Percentiles rank a stretch among this genome's conserved stretches.
phyloP scores from a whole-genome alignment of 92 coral and sea anemone species.

The Epizoanthus stellaris region DNA sequence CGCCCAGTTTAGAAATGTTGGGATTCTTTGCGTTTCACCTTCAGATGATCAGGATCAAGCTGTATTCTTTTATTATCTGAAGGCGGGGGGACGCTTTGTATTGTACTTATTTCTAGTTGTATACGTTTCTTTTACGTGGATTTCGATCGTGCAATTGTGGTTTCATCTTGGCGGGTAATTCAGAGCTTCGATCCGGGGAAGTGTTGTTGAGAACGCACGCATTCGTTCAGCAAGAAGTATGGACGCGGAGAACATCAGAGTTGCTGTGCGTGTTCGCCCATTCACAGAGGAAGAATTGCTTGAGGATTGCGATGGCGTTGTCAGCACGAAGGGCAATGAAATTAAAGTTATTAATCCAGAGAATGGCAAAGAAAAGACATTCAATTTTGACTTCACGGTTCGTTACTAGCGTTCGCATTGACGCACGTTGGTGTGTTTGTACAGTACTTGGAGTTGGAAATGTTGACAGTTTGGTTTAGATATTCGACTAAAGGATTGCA shows the following conservation, averaged over 20 bases:
- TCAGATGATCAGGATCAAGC: conserved; percentile 51
- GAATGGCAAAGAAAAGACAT: conserved; percentile 74
- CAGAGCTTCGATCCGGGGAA: conserved; percentile 20
- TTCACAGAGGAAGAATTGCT: conserved; percentile 77
- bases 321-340: conserved; percentile 72
- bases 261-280: conserved; percentile 87
- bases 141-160: conserved; percentile 1
- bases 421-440: conserved; percentile 14
- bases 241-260: conserved; percentile 66
- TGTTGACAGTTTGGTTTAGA: conserved; percentile 31
- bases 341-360: conserved; percentile 84
- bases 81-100: conserved; percentile 39
- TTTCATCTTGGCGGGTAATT: conserved; percentile 11
- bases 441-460: conserved; percentile 33
- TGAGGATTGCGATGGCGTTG: conserved; percentile 70
- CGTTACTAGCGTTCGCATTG: conserved; percentile 17
- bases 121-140: neutral
- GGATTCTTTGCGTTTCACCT: conserved; percentile 66
- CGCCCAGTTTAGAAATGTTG: conserved; percentile 61
- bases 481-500: neutral
- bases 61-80: conserved; percentile 34
- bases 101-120: conserved; percentile 17
- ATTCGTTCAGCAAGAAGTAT: conserved; percentile 7
- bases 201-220: neutral
- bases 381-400: conserved; percentile 91